A percentile compares a stretch with the other conserved stretches of the same genome.
These are phyloP conservation scores for Oreochromis aureus DNA, from an alignment of 2,113 vertebrate genomes.

Conservation along the genomic window DNA sequence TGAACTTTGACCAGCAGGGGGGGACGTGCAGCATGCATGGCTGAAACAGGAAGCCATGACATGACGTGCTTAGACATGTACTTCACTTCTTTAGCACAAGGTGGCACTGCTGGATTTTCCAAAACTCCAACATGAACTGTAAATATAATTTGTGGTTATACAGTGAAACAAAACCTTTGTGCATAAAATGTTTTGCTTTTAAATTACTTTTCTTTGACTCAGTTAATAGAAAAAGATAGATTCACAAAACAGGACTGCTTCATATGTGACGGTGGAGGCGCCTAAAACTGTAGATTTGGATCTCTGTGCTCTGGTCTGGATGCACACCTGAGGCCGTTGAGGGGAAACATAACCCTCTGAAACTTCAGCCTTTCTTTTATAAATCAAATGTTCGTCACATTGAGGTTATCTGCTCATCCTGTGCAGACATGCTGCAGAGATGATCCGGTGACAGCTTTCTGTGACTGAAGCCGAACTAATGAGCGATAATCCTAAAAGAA, in stretches of 20 bases:
- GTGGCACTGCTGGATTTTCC: not conserved
- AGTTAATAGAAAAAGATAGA: not conserved
- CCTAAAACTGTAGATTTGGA: not conserved
- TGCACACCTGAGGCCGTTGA: not conserved
- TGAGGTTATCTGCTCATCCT: not conserved
- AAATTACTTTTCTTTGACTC: not conserved
- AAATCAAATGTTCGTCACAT: accelerated
- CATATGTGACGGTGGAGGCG: not conserved
- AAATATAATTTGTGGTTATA: not conserved
- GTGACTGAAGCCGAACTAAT: not conserved
- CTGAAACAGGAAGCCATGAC: not conserved
- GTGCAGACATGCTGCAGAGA: not conserved
- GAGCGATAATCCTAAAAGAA: not conserved
- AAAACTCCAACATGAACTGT: not conserved
- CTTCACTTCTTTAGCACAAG: not conserved
- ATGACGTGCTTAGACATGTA: not conserved
- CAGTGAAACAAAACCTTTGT: not conserved
- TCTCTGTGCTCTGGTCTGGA: not conserved
- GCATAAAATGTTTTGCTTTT: not conserved
- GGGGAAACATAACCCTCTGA: not conserved
- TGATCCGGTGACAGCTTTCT: not conserved
- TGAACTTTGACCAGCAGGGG: not conserved
- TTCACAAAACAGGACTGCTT: not conserved
- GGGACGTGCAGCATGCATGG: accelerated
- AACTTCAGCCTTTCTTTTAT: not conserved